phyloP scores from a whole-genome alignment of 2,113 vertebrate genomes.

The Petaurus breviceps region DNA sequence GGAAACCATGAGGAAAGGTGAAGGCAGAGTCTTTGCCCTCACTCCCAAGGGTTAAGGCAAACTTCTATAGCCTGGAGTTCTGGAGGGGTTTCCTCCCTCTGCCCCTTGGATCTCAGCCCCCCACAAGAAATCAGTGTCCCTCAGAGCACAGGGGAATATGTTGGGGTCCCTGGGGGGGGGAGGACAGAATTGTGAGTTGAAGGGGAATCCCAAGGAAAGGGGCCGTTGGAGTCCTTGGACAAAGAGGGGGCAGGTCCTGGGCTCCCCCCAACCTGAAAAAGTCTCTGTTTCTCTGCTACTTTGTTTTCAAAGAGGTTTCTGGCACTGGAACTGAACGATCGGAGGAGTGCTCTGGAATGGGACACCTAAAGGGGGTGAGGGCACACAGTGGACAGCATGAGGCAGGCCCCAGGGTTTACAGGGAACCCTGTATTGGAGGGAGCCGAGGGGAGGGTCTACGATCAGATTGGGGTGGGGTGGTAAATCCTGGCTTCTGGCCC shows the following conservation, averaged over 20 bases:
- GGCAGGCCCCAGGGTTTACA: background rate
- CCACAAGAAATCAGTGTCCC: background rate
- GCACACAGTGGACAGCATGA: background rate
- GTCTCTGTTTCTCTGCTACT: slow-evolving; percentile 87
- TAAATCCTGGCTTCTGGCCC: no score
- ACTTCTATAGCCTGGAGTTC: background rate
- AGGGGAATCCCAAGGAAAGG: background rate
- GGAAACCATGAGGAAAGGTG: background rate
- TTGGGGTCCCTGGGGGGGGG: no score
- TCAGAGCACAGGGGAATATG: background rate
- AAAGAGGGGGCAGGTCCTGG: background rate
- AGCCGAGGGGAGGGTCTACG: background rate
- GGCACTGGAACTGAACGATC: slow-evolving; percentile 83
- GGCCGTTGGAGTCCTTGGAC: no score
- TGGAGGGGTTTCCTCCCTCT: no score
- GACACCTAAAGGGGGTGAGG: background rate
- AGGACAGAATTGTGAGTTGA: background rate
- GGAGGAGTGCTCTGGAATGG: slow-evolving; percentile 61
- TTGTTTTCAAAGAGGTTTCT: slow-evolving; percentile 83
- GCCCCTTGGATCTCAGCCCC: background rate
- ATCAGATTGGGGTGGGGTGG: background rate
- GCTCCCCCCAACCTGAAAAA: slow-evolving; percentile 86
- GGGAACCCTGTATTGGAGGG: background rate
- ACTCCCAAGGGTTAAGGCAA: no score
- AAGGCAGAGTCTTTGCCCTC: background rate